Base-by-base conservation (phyloP, 2,797 vertebrate genomes). In the Epinephelus malabaricus region DNA sequence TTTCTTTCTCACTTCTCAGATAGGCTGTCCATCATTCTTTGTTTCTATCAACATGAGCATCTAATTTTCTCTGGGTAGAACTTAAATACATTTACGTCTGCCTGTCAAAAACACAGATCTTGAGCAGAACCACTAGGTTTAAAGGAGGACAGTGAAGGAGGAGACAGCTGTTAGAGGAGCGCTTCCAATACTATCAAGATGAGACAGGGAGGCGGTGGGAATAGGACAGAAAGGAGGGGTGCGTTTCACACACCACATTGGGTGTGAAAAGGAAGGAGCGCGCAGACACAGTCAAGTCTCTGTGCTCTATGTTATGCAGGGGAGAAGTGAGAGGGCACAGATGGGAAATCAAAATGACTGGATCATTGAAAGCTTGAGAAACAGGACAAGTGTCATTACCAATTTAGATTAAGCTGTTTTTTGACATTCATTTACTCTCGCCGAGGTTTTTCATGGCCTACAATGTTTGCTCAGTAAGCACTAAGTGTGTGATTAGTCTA, bases 181-280 rank as follows among this genome's bases (percentile, higher is more conserved):
- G 77, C 87, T 88, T 92, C 90, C 89, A 93, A 88, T 93, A 90
- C 84, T 78, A 89, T 86, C 66, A 86, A 89, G 91, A 88, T 88
- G 85, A 91, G 83, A 68, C 30, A 14, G 84, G 84, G 84, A 90
- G 89, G 89, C 53, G 49, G 88, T 86, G 85, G 86, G 88, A 90
- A 83, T 60, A 46, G 78, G 86, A 85, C 63, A 53, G 84, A 66
- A 83, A 75, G 81, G 83, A 82, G 88, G 85, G 86, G 84, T 88
- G 86, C 54, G 72, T 94, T 95, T 95, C 93, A 93, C 95, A 95
- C 89, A 90, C 90, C 94, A 95, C 93, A 94, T 94, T 94, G 94
- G 91, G 91, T 95, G 95, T 84, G 93, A 95, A 95, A 90, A 83
- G 91, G 88, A 92, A 91, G 83, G 85, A 88, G 85, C 90, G 86